A percentile compares a stretch with the other conserved stretches of the same genome.
Evolutionary conservation across 1,140 invertebrate species (phyloP).

Genomic region (Saxidomus purpurata): DNA sequence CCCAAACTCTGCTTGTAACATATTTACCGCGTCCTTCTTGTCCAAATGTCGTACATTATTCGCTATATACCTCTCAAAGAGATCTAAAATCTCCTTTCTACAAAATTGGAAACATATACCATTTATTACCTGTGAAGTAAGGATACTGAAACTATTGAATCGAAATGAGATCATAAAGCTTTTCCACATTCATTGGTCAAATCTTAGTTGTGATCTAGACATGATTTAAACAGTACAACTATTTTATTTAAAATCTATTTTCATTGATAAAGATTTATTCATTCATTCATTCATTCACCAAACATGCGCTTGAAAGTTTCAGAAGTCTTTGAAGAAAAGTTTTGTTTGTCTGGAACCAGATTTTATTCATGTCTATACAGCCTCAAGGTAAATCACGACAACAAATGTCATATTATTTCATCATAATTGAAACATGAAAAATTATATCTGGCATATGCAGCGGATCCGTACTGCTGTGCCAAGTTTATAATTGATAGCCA

Average conservation of each 20-base stretch:
- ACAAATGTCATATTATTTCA: neutral
- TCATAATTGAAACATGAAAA: neutral
- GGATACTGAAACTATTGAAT: no score
- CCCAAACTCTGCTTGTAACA: conserved; percentile 77
- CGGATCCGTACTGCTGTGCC: neutral
- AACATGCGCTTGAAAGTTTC: no score
- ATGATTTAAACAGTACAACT: no score
- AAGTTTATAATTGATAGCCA: neutral
- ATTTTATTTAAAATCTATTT: no score
- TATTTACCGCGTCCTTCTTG: conserved; percentile 71
- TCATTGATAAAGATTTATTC: no score
- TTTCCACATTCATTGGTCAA: no score
- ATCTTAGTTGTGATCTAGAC: no score
- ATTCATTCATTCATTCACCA: no score
- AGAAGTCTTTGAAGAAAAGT: no score
- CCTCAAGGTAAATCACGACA: neutral
- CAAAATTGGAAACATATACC: neutral
- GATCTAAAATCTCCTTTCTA: conserved; percentile 72
- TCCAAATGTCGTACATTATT: conserved; percentile 75
- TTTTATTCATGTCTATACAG: no score
- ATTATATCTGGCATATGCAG: neutral
- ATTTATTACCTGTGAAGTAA: neutral
- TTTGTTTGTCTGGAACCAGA: no score
- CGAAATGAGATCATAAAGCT: no score
- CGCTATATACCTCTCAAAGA: conserved; percentile 79